These are phyloP conservation scores for Drosophila mercatorum DNA, from an alignment of 2,888 invertebrate species.

Conservation along the genomic window DNA sequence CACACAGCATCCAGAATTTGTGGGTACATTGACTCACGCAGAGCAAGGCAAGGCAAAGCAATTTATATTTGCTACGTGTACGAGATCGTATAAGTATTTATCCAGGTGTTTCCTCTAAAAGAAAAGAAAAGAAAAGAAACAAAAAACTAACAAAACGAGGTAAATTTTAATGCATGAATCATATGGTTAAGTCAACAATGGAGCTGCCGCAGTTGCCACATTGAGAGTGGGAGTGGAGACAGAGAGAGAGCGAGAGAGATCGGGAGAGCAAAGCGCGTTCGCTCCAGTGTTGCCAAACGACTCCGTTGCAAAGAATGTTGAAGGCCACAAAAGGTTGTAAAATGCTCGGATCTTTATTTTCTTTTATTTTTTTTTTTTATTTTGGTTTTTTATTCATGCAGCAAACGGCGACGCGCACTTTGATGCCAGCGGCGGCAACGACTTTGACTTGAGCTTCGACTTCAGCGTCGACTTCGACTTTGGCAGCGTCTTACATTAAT, in stretches of 20 bases:
- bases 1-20: slow-evolving; percentile 47
- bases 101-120: slow-evolving; percentile 71
- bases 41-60: slow-evolving; percentile 16
- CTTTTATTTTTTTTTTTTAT: slow-evolving; percentile 3
- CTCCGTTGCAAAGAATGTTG: slow-evolving; percentile 60
- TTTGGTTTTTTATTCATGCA: slow-evolving; percentile 23
- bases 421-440: slow-evolving; percentile 14
- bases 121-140: not conserved
- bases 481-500: slow-evolving; percentile 46
- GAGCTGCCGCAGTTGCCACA: slow-evolving; percentile 14
- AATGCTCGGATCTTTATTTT: slow-evolving; percentile 42
- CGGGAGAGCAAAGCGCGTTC: slow-evolving; percentile 23
- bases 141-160: slow-evolving; percentile 17
- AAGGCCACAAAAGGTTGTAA: slow-evolving; percentile 72
- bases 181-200: slow-evolving; percentile 39
- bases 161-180: slow-evolving; percentile 64
- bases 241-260: slow-evolving; percentile 11
- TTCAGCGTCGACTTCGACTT: slow-evolving; percentile 33
- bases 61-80: slow-evolving; percentile 28
- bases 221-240: slow-evolving; percentile 27
- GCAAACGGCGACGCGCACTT: slow-evolving; percentile 33
- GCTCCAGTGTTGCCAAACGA: slow-evolving; percentile 52
- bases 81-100: slow-evolving; percentile 52
- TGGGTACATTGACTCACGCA: slow-evolving; percentile 44
- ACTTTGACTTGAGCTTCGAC: slow-evolving; percentile 20